A percentile compares a stretch with the other conserved stretches of the same genome.
phyloP scores from a whole-genome alignment of 2,113 vertebrate species.

The Mormyrus lacerda region DNA sequence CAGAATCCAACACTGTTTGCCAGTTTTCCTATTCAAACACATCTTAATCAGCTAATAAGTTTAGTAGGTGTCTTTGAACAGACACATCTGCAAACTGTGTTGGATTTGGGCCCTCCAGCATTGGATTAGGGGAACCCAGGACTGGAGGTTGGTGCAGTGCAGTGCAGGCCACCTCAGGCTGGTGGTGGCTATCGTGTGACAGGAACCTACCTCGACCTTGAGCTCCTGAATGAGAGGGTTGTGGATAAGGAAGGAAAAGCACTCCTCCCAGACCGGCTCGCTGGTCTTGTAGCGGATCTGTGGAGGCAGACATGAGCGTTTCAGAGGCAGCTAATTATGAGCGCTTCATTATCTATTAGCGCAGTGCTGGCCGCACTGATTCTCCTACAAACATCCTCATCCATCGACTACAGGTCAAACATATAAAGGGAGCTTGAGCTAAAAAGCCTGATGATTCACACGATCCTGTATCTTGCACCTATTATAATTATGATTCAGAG shows the following conservation, averaged over 20 bases:
- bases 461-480: neutral
- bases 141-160: neutral
- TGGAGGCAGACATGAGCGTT: neutral
- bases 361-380: neutral
- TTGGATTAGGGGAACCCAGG: neutral
- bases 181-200: neutral
- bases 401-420: too few species aligned
- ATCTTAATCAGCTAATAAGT: neutral
- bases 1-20: neutral
- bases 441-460: neutral
- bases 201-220: slow-evolving; percentile 76
- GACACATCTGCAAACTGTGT: neutral
- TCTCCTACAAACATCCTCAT: too few species aligned
- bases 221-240: slow-evolving; percentile 87
- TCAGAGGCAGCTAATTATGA: neutral
- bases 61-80: neutral
- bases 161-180: neutral
- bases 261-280: slow-evolving; percentile 93
- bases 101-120: neutral
- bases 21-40: neutral
- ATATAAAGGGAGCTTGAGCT: neutral
- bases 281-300: slow-evolving; percentile 89
- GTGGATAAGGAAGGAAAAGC: slow-evolving; percentile 88
- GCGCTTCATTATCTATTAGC: neutral
- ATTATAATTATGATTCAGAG: neutral